These are phyloP conservation scores for Hemicrepidius hirtus DNA, from an alignment of 2,888 invertebrate genomes.

Conservation along the genomic window DNA sequence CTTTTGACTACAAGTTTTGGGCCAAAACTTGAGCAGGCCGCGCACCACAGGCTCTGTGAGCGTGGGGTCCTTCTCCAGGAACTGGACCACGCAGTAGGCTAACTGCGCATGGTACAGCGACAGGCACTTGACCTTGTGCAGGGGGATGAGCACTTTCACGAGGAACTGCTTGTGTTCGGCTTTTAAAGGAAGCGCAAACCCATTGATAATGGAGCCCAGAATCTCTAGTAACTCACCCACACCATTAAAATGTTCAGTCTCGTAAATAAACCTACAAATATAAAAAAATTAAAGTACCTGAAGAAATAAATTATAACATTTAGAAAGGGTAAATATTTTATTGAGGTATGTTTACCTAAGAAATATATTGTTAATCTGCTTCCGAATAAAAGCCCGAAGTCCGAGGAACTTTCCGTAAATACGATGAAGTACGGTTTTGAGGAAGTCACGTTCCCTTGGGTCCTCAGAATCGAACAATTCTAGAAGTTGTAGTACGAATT, in stretches of 20 bases:
- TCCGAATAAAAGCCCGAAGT: constrained; percentile 95
- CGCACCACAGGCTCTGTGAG: constrained; percentile 96
- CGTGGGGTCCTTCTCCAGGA: constrained; percentile 97
- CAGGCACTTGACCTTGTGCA: constrained; percentile 97
- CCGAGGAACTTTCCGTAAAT: constrained; percentile 99
- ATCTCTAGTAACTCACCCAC: constrained; percentile 99
- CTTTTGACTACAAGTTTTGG: constrained; percentile 98
- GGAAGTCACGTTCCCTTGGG: constrained; percentile 95
- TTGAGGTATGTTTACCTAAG: constrained; percentile 78
- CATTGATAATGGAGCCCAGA: constrained; percentile 99
- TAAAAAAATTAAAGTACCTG: constrained; percentile 16
- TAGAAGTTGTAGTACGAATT: constrained; percentile 95
- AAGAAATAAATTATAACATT: no score
- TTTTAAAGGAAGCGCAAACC: constrained; percentile 98
- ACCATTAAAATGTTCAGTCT: constrained; percentile 99
- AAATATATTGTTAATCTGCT: constrained; percentile 98
- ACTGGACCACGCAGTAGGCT: constrained; percentile 99
- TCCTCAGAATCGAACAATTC: constrained; percentile 98
- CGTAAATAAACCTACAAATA: constrained; percentile 98
- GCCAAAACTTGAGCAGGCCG: constrained; percentile 97
- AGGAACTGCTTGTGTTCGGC: constrained; percentile 98
- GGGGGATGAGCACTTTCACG: constrained; percentile 93
- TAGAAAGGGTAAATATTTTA: not conserved
- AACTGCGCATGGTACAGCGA: constrained; percentile 98
- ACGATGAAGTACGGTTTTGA: constrained; percentile 98